Evolutionary conservation across 2,797 vertebrate genomes (phyloP).

Genomic region (Pangasius krempfi): DNA sequence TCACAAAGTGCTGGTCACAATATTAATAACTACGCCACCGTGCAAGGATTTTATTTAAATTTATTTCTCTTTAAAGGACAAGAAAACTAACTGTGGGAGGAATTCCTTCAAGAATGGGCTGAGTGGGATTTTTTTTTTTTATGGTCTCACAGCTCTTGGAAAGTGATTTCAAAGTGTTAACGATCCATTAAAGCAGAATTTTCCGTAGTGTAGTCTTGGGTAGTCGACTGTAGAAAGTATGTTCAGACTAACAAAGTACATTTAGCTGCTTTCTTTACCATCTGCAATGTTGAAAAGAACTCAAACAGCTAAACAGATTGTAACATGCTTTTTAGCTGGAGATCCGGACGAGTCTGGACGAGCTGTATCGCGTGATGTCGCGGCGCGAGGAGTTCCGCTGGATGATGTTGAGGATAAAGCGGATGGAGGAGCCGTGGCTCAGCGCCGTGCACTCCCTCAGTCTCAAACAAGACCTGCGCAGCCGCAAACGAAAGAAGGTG

Average conservation of each 20-base stretch:
- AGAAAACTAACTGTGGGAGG: background rate
- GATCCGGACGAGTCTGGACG: conserved; percentile 88
- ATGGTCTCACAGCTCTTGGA: no score
- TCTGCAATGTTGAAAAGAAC: background rate
- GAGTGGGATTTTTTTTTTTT: no score
- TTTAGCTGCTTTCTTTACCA: background rate
- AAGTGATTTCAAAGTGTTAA: no score
- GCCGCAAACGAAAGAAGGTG: conserved; percentile 91
- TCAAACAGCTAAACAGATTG: background rate
- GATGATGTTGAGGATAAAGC: conserved; percentile 95
- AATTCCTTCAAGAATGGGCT: no score
- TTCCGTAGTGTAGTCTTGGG: no score
- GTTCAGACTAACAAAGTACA: background rate
- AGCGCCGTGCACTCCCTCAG: conserved; percentile 89
- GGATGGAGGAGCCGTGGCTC: conserved; percentile 96
- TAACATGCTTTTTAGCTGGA: conserved; percentile 75
- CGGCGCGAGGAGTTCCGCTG: conserved; percentile 95
- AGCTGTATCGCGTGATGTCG: conserved; percentile 93
- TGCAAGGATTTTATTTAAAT: background rate
- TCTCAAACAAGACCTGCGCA: conserved; percentile 88
- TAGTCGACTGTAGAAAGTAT: no score
- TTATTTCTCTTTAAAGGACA: background rate
- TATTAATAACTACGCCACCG: background rate
- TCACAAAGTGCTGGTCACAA: no score
- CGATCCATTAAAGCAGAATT: no score